phyloP scores from a whole-genome alignment of 2,888 invertebrate species.

The Tenthredo scrophulariae region DNA sequence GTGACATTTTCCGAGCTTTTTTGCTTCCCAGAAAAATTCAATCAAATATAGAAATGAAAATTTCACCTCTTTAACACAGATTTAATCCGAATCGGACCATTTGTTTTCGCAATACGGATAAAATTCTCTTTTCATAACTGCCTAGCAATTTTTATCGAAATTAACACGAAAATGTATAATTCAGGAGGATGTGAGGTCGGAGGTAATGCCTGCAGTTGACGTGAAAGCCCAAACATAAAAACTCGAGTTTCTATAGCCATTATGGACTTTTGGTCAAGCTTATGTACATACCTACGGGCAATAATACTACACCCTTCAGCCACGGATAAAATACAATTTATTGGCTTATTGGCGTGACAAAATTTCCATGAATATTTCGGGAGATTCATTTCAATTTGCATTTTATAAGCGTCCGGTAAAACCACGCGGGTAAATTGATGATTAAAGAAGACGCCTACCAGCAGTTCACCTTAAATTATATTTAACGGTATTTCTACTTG shows the following conservation, averaged over 20 bases:
- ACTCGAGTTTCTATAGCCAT: background rate
- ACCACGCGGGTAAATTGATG: background rate
- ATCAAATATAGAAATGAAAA: background rate
- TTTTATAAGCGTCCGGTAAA: background rate
- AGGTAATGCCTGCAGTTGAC: background rate
- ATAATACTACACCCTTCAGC: background rate
- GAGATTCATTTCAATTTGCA: background rate
- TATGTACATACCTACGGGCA: background rate
- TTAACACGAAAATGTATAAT: background rate
- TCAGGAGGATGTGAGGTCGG: background rate
- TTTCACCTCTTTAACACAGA: background rate
- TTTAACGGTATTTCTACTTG: background rate
- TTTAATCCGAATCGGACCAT: too few species aligned
- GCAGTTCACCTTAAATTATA: constrained; percentile 10
- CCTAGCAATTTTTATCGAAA: background rate
- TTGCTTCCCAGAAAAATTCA: background rate
- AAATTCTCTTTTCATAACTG: background rate
- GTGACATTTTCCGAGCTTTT: background rate
- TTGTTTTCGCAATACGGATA: background rate
- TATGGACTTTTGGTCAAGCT: too few species aligned
- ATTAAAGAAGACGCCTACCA: background rate
- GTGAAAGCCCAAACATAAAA: background rate
- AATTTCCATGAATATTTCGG: background rate
- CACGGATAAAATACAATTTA: background rate
- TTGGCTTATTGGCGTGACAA: background rate